Evolutionary conservation across 2,888 invertebrate species (phyloP).

Genomic region (Pycnomerus fuliginosus): DNA sequence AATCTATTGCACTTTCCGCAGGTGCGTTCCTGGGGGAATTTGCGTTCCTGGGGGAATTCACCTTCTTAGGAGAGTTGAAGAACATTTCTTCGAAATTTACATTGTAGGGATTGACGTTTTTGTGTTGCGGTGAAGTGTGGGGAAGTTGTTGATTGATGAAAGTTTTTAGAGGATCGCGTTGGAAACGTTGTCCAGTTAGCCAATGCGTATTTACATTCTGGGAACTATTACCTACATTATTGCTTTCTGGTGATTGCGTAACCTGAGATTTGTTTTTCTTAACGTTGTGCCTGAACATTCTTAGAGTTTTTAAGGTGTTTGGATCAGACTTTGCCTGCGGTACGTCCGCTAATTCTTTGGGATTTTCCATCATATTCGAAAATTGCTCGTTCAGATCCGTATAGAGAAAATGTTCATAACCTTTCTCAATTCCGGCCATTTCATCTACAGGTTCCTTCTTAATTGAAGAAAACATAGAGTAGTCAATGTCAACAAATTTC

Average conservation of each 20-base stretch:
- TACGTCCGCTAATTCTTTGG: slow-evolving; percentile 29
- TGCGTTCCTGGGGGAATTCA: too few relatives aligned
- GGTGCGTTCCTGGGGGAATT: too few relatives aligned
- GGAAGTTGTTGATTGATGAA: too few relatives aligned
- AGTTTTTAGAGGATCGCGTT: too few relatives aligned
- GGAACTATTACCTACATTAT: slow-evolving; percentile 9
- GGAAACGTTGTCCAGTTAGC: too few relatives aligned
- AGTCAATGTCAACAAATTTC: slow-evolving; percentile 74
- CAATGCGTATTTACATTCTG: too few relatives aligned
- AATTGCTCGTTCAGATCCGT: slow-evolving; percentile 33
- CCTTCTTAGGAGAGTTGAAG: too few relatives aligned
- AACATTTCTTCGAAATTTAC: too few relatives aligned
- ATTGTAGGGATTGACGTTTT: too few relatives aligned
- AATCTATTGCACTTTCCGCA: too few relatives aligned
- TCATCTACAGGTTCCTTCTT: slow-evolving; percentile 60
- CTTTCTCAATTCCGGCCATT: slow-evolving; percentile 44
- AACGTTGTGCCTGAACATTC: slow-evolving; percentile 55
- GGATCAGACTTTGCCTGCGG: slow-evolving; percentile 52
- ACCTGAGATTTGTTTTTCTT: slow-evolving; percentile 35
- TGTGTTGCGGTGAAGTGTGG: too few relatives aligned
- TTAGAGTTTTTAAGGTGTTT: slow-evolving; percentile 55
- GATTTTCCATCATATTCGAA: slow-evolving; percentile 34
- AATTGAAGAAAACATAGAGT: slow-evolving; percentile 57
- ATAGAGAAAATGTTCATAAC: slow-evolving; percentile 45
- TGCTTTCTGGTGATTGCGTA: slow-evolving; percentile 18